Base-by-base conservation (phyloP, 53 echinoderm and acorn worm genomes). In the Stichopus horrens region DNA sequence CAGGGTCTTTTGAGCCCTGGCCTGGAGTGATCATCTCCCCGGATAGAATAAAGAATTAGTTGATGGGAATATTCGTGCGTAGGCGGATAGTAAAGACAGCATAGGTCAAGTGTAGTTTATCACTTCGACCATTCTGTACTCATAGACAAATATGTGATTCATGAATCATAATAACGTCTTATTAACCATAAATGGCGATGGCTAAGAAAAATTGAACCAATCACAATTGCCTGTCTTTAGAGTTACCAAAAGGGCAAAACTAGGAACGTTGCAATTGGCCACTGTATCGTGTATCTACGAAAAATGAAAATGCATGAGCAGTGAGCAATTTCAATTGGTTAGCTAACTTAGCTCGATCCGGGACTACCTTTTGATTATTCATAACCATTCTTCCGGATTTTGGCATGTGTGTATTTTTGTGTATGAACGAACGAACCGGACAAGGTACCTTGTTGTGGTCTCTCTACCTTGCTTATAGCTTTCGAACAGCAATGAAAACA, bases 141-240 rank as follows among this genome's bases (percentile, higher is more conserved):
- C 67, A 85, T 67, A 85, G 59, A 85, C 85, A 85, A 87, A 75
- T 87, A 87, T 87, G 74, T 87, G 87, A 87, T 87, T 87, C 87
- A 87, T 87, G 75, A 74, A 74, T 87, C 87, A 87, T 87, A 87
- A 86, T 86, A 86, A 83, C 63, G 63, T 14, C 9, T 23, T 83
- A 83, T 23, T 83, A 58, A 23, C 83, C 83, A 55, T 83, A 58
- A 58, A 59, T 22, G 83, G 83, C 20, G 10, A 83, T 83, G 19
- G 14, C 21, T 13, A 21, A 7, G 8, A 63, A 37, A 59, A 83
- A 55, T 60, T 63, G 3, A 21, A 83, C 83, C 63, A 83, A 83
- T 85, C 85, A 85, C 2, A 59, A n/a, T 10, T 18, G 23, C 52
- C 52, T 4, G 13, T 85, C 85, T 67, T 37, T 85, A 52, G 18